Conservation (phyloP, 2,797 vertebrate genomes). For the Carcharodon carcharias region DNA sequence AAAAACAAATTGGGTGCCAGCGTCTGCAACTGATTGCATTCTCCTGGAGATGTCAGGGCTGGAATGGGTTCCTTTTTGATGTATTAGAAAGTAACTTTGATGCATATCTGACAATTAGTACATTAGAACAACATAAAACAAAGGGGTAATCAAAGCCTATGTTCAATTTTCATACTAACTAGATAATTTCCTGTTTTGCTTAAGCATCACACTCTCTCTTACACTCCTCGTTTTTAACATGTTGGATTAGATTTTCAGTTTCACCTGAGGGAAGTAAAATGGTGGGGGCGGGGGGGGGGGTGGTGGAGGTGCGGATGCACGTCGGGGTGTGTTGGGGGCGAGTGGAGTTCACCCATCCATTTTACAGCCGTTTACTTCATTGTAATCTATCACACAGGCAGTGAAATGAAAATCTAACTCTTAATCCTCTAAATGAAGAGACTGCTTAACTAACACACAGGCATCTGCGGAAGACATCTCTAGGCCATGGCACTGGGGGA, state of each 20-base stretch:
- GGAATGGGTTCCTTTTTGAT: not conserved
- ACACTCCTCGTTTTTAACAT: not conserved
- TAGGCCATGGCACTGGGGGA: not conserved
- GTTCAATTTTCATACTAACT: not conserved
- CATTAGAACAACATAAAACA: not conserved
- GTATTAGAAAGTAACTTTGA: not conserved
- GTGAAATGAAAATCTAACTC: not conserved
- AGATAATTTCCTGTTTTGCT: not conserved
- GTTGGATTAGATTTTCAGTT: not conserved
- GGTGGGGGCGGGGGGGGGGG: not conserved
- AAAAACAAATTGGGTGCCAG: not conserved
- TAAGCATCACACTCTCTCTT: not conserved
- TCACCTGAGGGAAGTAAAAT: not conserved
- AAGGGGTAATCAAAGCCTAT: not conserved
- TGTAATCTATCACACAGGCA: not conserved
- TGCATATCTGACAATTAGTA: not conserved
- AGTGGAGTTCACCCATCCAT: too few species aligned
- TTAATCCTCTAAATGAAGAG: not conserved
- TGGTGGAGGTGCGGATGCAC: too few species aligned
- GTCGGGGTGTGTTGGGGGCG: not conserved
- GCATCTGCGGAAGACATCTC: not conserved
- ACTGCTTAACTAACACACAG: not conserved
- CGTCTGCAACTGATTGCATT: not conserved
- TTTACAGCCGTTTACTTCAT: too few species aligned
- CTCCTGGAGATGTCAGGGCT: not conserved